phyloP scores from a whole-genome alignment of 2,113 vertebrate species.

The Carollia perspicillata region DNA sequence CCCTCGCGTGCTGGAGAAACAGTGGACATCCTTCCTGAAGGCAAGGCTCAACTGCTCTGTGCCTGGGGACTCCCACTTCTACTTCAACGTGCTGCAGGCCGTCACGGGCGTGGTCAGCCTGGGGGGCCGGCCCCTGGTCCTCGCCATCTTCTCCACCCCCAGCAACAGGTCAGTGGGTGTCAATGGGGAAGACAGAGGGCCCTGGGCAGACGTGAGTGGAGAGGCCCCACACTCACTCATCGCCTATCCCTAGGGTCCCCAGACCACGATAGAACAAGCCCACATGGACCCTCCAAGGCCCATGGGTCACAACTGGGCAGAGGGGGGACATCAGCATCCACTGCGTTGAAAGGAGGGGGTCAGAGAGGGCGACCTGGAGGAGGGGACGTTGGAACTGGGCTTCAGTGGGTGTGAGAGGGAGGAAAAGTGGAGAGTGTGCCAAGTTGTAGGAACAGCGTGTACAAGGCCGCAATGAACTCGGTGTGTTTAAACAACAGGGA shows the following conservation, averaged over 20 bases:
- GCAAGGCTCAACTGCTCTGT: conserved; percentile 97
- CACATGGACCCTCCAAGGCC: not conserved
- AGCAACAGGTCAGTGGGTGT: conserved; percentile 88
- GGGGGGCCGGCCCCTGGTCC: conserved; percentile 90
- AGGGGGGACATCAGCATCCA: not conserved
- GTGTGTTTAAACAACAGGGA: not conserved
- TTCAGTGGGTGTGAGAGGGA: not conserved
- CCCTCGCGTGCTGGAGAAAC: conserved; percentile 94
- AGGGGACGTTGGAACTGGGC: not conserved
- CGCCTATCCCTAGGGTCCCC: not conserved
- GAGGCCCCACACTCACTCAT: fast-evolving
- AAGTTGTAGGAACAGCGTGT: not conserved
- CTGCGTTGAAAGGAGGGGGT: not conserved
- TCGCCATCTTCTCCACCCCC: conserved; percentile 95
- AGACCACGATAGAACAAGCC: not conserved
- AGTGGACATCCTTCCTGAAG: conserved; percentile 98
- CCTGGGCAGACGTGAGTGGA: fast-evolving
- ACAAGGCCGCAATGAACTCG: not conserved
- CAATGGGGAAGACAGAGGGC: fast-evolving
- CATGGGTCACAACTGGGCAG: not conserved
- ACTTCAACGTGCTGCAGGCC: conserved; percentile 96
- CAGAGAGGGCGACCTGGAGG: not conserved
- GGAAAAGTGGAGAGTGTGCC: not conserved
- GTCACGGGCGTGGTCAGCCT: conserved; percentile 92
- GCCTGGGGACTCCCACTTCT: conserved; percentile 95